Conservation (phyloP, 2,797 vertebrate genomes). For the Urosaurus nigricauda region DNA sequence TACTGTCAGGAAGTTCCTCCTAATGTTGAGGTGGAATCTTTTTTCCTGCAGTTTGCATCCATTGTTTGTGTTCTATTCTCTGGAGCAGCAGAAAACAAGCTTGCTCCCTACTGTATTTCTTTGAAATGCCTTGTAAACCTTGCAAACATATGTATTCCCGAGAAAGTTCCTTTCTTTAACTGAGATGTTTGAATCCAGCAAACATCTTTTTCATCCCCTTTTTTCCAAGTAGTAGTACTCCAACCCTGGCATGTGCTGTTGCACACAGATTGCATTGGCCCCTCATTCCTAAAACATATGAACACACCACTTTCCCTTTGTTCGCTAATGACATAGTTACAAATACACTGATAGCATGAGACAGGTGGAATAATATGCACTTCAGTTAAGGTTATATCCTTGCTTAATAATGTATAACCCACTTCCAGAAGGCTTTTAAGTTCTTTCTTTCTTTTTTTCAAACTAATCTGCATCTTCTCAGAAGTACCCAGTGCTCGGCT, state of each 20-base stretch:
- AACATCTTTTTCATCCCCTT: not conserved
- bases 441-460: not conserved
- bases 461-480: not conserved
- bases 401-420: constrained; percentile 24
- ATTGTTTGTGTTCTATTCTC: too few species aligned
- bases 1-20: too few species aligned
- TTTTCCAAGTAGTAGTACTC: not conserved
- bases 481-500: not conserved
- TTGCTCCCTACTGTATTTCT: too few species aligned
- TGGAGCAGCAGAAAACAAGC: too few species aligned
- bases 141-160: too few species aligned
- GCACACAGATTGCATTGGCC: not conserved
- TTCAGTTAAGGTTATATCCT: constrained; percentile 3
- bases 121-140: too few species aligned
- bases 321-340: not conserved
- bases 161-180: not conserved
- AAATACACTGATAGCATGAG: constrained; percentile 4
- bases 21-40: too few species aligned
- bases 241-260: not conserved
- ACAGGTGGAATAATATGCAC: not conserved
- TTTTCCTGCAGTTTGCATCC: too few species aligned
- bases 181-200: not conserved
- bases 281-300: not conserved
- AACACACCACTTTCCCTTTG: not conserved
- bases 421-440: constrained; percentile 13